A percentile compares a stretch with the other conserved stretches of the same genome.
These are phyloP conservation scores for Natator depressus DNA, from an alignment of 2,113 vertebrate species.

Conservation along the genomic window DNA sequence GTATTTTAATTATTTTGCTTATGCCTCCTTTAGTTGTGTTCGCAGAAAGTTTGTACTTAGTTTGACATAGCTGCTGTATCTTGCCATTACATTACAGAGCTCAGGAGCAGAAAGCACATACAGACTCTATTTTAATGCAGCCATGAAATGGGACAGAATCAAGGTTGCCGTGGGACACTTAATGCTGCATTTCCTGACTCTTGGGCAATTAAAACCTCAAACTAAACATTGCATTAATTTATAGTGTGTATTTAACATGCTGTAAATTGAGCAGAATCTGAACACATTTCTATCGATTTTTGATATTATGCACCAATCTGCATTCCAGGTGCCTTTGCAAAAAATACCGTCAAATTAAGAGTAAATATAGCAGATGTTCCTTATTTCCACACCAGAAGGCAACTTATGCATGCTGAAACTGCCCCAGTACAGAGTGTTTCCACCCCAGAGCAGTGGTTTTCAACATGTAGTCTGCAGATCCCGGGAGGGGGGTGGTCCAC, in stretches of 20 bases:
- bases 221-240: not conserved
- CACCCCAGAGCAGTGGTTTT: not conserved
- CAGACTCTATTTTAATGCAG: not conserved
- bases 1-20: not conserved
- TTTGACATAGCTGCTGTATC: not conserved
- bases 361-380: slow-evolving; percentile 61
- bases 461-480: too few relatives aligned
- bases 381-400: slow-evolving; percentile 45
- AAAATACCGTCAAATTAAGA: not conserved
- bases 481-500: too few relatives aligned
- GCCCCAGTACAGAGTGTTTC: slow-evolving; percentile 45
- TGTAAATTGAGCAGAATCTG: not conserved
- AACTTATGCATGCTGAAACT: slow-evolving; percentile 26
- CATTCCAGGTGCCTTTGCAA: slow-evolving; percentile 56
- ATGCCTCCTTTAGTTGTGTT: not conserved
- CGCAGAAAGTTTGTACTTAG: not conserved
- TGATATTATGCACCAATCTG: not conserved
- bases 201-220: slow-evolving; percentile 22
- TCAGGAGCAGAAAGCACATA: not conserved
- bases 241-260: not conserved
- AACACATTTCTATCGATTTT: not conserved
- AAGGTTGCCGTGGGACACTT: not conserved
- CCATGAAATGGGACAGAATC: not conserved
- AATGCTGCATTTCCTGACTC: not conserved
- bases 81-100: not conserved